Evolutionary conservation across 2,113 vertebrate species (phyloP), one percentile per base, ranked within the genome.

Genomic region (Forbesichthys papilliferus): DNA sequence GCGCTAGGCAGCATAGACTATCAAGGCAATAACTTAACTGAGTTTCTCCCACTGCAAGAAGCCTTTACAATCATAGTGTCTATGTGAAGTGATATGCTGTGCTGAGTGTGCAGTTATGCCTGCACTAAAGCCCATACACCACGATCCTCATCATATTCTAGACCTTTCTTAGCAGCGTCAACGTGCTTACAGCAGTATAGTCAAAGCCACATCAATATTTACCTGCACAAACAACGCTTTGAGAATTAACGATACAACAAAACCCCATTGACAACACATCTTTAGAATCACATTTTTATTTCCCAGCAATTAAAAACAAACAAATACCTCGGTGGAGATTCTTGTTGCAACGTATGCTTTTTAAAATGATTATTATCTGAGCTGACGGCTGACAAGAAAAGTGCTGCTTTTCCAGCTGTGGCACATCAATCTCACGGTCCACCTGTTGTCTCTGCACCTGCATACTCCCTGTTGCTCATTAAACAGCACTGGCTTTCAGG

Each of bases 381-480:
- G 64, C 65, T 11, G 77, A 90, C 91, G 90, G 87, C 84, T 90
- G 90, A 87, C 61, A 27, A 68, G 77, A 83, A 81, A 84, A 84
- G 71, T 55, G 85, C 68, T 78, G 78, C 68, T 64, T 86, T 74
- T 73, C 81, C 90, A 90, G 87, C 88, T 89, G 89, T 74, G 74
- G 68, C 49, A 67, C 79, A 67, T 82, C 76, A 85, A 85, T 84
- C 85, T 84, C 79, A 84, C 61, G 63, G 87, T 82, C 87, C 90
- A 92, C 92, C 91, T 92, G 91, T 92, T 89, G 90, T 84, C 79
- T 87, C 75, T 13, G 82, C 77, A 49, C 82, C 83, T 78, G 54
- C 54, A 56, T 53, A 53, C 74, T 78, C 84, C 80, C 74, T 73
- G 64, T 66, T 68, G 86, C 84, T 92, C 82, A 85, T 91, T 90